Evolutionary conservation across 2,113 vertebrate genomes (phyloP).

Genomic region (Synodontis membranacea): DNA sequence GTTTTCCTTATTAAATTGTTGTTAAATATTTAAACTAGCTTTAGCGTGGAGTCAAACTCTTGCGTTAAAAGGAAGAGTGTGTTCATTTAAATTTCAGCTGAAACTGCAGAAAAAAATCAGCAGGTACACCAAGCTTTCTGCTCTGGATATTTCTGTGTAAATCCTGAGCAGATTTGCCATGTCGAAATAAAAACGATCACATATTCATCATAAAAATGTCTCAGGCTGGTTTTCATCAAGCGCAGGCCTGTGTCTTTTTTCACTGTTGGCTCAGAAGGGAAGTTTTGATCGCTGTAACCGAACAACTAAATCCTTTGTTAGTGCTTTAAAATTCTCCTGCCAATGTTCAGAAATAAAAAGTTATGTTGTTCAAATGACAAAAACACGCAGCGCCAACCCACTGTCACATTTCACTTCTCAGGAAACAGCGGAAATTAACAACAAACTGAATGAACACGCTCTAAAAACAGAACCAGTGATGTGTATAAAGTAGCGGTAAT

Average conservation of each 20-base stretch:
- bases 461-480: slow-evolving; percentile 6
- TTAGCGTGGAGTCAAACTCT: not conserved
- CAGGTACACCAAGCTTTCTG: not conserved
- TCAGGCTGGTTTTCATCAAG: slow-evolving; percentile 45
- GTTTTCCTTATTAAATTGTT: not conserved
- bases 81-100: not conserved
- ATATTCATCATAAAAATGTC: slow-evolving; percentile 31
- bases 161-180: not conserved
- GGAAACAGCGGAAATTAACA: slow-evolving; percentile 42
- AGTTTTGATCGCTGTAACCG: slow-evolving; percentile 47
- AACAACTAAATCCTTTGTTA: slow-evolving; percentile 56
- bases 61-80: not conserved
- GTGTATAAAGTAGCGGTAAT: slow-evolving; percentile 33
- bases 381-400: not conserved
- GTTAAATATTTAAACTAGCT: not conserved
- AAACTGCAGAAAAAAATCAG: not conserved
- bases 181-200: slow-evolving; percentile 1
- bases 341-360: slow-evolving; percentile 46
- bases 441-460: slow-evolving; percentile 34
- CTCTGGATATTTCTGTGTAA: not conserved
- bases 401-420: slow-evolving; percentile 43
- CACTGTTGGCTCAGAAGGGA: slow-evolving; percentile 32
- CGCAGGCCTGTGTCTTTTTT: slow-evolving; percentile 11
- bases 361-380: slow-evolving; percentile 3
- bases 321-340: slow-evolving; percentile 49